Conservation (phyloP, 2,888 invertebrate genomes). For the Rotaria socialis region DNA sequence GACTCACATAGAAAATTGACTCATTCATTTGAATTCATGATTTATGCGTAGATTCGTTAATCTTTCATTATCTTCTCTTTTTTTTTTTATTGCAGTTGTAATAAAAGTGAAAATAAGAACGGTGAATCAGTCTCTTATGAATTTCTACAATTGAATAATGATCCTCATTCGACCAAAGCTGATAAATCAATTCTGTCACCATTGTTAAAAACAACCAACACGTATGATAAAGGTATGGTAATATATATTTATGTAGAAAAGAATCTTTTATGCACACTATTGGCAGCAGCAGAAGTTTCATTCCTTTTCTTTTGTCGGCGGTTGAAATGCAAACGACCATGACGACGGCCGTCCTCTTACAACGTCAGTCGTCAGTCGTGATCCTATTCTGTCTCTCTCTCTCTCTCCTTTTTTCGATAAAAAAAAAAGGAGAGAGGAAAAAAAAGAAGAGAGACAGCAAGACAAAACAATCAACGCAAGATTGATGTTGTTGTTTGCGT, state of each 20-base stretch:
- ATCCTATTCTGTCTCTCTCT: background rate
- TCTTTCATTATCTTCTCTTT: background rate
- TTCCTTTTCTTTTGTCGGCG: background rate
- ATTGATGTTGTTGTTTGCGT: background rate
- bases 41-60: background rate
- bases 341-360: constrained; percentile 27
- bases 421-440: background rate
- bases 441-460: background rate
- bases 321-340: constrained; percentile 8
- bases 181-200: background rate
- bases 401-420: background rate
- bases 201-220: background rate
- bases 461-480: background rate
- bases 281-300: background rate
- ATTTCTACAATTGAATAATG: background rate
- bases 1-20: background rate
- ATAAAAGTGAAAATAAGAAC: background rate
- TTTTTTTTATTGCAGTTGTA: background rate
- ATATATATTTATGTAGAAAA: background rate
- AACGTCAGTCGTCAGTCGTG: constrained; percentile 16
- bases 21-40: background rate
- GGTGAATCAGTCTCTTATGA: background rate
- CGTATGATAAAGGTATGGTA: background rate
- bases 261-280: background rate
- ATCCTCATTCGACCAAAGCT: background rate